Percentiles rank a stretch among this genome's conserved stretches.
phyloP scores from a whole-genome alignment of 2,888 invertebrate genomes.

The Nemoura dubitans region DNA sequence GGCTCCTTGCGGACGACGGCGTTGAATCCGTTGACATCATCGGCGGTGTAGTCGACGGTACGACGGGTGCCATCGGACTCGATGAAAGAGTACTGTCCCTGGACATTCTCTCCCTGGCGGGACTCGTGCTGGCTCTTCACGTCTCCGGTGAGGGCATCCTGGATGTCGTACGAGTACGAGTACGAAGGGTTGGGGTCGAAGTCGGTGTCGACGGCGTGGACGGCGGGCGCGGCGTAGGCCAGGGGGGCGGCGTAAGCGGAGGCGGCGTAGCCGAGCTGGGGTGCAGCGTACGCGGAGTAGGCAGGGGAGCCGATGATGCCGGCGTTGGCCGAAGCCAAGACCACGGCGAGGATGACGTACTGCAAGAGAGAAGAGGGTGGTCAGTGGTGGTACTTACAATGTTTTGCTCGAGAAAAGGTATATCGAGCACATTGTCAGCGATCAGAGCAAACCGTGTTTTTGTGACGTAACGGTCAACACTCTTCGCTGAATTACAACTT shows the following conservation, averaged over 20 bases:
- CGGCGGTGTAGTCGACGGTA: conserved; percentile 7
- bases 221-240: background rate
- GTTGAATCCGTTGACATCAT: conserved; percentile 12
- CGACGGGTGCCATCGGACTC: background rate
- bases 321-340: background rate
- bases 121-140: conserved; percentile 24
- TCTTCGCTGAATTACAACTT: too few relatives aligned
- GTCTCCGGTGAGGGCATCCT: conserved; percentile 12
- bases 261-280: background rate
- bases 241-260: background rate
- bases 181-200: conserved; percentile 7
- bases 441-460: too few relatives aligned
- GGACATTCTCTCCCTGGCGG: background rate
- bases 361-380: background rate
- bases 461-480: too few relatives aligned
- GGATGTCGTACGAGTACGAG: conserved; percentile 35
- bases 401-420: too few relatives aligned
- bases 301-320: background rate
- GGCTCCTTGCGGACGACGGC: conserved; percentile 7
- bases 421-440: too few relatives aligned
- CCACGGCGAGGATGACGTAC: background rate
- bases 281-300: background rate
- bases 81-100: conserved; percentile 7
- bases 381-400: too few relatives aligned
- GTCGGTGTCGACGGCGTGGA: conserved; percentile 27